Base-by-base conservation (phyloP, 2,888 invertebrate species). In the Aphidius colemani region DNA sequence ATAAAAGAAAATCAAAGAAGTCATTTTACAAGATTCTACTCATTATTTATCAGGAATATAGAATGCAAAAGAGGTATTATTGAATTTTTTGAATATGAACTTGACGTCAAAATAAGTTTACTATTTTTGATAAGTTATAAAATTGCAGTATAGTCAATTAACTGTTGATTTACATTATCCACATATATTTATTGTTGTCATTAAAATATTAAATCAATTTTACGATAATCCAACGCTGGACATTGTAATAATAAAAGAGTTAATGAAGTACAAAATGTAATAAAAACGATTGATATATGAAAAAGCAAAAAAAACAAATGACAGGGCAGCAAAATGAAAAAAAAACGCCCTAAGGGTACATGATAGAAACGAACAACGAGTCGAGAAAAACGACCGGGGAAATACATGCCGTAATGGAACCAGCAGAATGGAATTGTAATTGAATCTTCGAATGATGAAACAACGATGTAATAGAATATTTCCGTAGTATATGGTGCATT, bases 381-480 rank as follows among this genome's bases (percentile, higher is more conserved):
- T 58, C 60, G 67, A 68, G 64, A 69, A 65, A 64, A 65, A 59
- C 58, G 30, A 58, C 63, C 63, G 10, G 11, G 48, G 55, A 50
- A 44, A 60, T 48, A 46, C 6, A 53, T 58, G 46, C 50, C 53
- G 57, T 48, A 43, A 63, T 65, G 60, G 53, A 64, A 65, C 66
- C 18, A 53, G 44, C 63, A 45, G 59, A 69, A 70, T 69, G 68
- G 63, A 62, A 66, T 68, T 67, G 61, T 68, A 68, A 70, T 68
- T 50, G 59, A 65, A 69, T 70, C 57, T 64, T 51, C 63, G 61
- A 64, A 65, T 61, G 61, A 62, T 56, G 56, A 49, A 66, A 66
- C 53, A 57, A 49, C 7, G 8, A 53, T 49, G 44, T 59, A 48
- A 64, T 59, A 9, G 41, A 45, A 50, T 59, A 59, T 45, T 57